Conservation (phyloP, 2,888 invertebrate species). For the Lasioglossum figueresi region DNA sequence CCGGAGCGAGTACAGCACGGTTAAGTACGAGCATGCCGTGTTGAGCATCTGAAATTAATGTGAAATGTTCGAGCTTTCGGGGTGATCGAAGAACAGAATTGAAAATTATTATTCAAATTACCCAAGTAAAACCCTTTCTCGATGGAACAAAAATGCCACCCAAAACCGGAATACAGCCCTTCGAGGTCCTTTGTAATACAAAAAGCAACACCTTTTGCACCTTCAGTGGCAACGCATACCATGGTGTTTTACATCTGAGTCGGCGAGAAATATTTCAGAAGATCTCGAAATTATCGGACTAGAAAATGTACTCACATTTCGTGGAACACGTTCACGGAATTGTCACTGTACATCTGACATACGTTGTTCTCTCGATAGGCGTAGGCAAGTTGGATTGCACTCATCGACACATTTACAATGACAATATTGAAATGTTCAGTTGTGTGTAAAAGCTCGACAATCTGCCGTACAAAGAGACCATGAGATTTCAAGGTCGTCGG, state of each 20-base stretch:
- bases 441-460: not conserved
- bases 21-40: not conserved
- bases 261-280: not conserved
- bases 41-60: constrained; percentile 16
- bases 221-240: not conserved
- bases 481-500: no score
- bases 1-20: not conserved
- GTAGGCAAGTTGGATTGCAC: not conserved
- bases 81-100: no score
- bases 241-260: not conserved
- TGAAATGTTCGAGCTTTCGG: no score
- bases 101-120: not conserved
- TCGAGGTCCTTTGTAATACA: not conserved
- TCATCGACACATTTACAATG: not conserved
- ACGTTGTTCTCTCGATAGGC: not conserved
- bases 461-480: not conserved
- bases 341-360: not conserved
- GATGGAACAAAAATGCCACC: not conserved
- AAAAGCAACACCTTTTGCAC: not conserved
- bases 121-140: not conserved
- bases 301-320: not conserved
- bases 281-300: not conserved
- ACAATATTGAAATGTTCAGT: not conserved
- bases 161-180: not conserved
- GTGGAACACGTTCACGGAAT: not conserved